Evolutionary conservation across 1,140 invertebrate genomes (phyloP), one percentile per base, ranked within the genome.

Genomic region (Drosophila yakuba): DNA sequence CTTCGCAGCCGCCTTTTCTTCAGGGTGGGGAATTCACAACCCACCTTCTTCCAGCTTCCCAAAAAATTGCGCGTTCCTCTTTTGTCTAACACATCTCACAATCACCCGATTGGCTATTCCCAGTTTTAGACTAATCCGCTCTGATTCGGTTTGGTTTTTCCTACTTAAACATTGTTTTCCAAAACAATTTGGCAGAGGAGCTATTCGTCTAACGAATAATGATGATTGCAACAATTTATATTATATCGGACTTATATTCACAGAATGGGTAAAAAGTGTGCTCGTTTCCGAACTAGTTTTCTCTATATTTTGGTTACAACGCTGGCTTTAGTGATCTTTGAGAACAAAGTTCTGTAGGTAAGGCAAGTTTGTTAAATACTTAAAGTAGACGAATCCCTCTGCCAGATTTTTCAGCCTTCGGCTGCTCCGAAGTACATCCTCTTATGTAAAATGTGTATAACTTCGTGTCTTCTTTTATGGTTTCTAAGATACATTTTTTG

Each of bases 51-150:
- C 15, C 43, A 60, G 28, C 23, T 28, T 60, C 17, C 44, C 6
- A n/a, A 28, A 17, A 11, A 17, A 15, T 28, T 5, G 25, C 12
- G 20, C 28, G 57, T 41, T 61, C 11, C 36, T 25, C 50, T 50
- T 36, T 64, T 66, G 64, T 68, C 61, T 44, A 45, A 52, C 61
- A 66, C 61, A 54, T 51, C 10, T 41, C 25, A 45, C 47, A 44
- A 1, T 38, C n/a, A 35, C 17, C 2, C 57, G 4, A 64, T 64
- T 64, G 62, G 62, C 43, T 28, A 47, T 25, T 20, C 3, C 43
- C 43, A 64, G 28, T 43, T 52, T 41, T 28, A 25, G 15, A 64
- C 57, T 61, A 41, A 56, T 56, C 14, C 38, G 52, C 38, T 41
- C 54, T 56, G 38, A 39, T 12, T n/a, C 38, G 54, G 38, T 56